These are phyloP conservation scores for Octodon degus DNA, from an alignment of 2,113 vertebrate genomes.

Conservation along the genomic window DNA sequence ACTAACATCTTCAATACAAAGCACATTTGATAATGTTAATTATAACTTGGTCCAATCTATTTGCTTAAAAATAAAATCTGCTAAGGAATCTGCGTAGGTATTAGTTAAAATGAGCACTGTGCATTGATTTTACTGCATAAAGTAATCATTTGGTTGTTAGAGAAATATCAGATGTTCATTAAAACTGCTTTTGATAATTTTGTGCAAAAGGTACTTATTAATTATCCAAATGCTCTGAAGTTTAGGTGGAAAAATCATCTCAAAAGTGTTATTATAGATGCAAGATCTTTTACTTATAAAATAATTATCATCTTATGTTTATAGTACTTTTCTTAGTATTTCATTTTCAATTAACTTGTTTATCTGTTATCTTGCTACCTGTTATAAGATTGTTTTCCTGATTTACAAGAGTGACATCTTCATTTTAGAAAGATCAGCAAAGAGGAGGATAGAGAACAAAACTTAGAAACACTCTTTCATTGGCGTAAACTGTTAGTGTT, in stretches of 20 bases:
- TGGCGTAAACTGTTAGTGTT: background rate
- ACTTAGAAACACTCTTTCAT: background rate
- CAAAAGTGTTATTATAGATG: conserved; percentile 49
- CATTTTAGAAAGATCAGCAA: conserved; percentile 47
- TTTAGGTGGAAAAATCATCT: conserved; percentile 50
- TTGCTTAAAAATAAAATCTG: conserved; percentile 52
- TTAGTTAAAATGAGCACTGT: conserved; percentile 66
- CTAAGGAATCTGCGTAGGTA: conserved; percentile 48
- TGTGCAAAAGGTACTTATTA: conserved; percentile 53
- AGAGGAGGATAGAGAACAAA: conserved; percentile 1
- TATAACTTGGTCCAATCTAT: conserved; percentile 49
- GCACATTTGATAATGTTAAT: conserved; percentile 44
- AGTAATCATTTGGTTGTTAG: conserved; percentile 55
- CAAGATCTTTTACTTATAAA: background rate
- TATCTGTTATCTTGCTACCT: conserved; percentile 12
- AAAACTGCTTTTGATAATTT: conserved; percentile 65
- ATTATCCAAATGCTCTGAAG: conserved; percentile 48
- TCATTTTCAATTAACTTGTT: background rate
- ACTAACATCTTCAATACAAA: conserved; percentile 42
- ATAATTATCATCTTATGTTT: conserved; percentile 1
- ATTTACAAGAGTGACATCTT: conserved; percentile 27
- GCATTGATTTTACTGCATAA: conserved; percentile 15
- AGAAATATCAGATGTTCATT: conserved; percentile 62
- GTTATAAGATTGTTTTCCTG: background rate
- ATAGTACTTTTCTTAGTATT: conserved; percentile 4